These are phyloP conservation scores for Rhyacophila brunnea DNA, from an alignment of 1,140 invertebrate genomes.

Conservation along the genomic window DNA sequence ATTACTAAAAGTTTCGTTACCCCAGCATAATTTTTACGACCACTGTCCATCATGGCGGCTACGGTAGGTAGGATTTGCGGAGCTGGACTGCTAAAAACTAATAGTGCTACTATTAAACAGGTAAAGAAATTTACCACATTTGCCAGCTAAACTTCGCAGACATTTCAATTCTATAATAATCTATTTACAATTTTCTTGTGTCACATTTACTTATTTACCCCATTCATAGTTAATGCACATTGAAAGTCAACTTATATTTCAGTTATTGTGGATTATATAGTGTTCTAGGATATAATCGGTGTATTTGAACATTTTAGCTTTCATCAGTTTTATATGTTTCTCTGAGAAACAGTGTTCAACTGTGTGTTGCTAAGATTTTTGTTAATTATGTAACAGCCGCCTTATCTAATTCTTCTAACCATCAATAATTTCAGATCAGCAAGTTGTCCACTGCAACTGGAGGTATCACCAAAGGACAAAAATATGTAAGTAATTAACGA, in stretches of 20 bases:
- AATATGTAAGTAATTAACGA: constrained; percentile 63
- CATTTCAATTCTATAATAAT: not conserved
- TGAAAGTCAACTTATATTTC: not conserved
- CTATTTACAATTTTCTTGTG: constrained; percentile 37
- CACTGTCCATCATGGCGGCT: constrained; percentile 72
- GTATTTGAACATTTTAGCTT: too few relatives aligned
- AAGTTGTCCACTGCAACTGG: constrained; percentile 66
- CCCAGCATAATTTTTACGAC: constrained; percentile 14
- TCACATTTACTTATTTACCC: constrained; percentile 38
- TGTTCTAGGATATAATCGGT: not conserved
- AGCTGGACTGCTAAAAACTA: constrained; percentile 66
- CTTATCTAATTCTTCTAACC: constrained; percentile 31
- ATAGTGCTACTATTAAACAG: constrained; percentile 24
- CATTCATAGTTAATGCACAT: not conserved
- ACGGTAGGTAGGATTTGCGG: constrained; percentile 78
- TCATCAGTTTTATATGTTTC: too few relatives aligned
- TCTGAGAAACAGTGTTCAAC: not conserved
- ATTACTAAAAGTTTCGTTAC: constrained; percentile 2
- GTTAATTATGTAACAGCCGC: constrained; percentile 28
- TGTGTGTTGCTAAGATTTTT: not conserved
- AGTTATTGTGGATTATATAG: not conserved
- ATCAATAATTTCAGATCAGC: constrained; percentile 56
- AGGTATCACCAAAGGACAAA: constrained; percentile 71
- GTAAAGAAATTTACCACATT: not conserved
- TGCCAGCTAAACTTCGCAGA: too few relatives aligned